These are phyloP conservation scores for Stenolophus ochropezus DNA, from an alignment of 2,888 invertebrate species.

Conservation along the genomic window DNA sequence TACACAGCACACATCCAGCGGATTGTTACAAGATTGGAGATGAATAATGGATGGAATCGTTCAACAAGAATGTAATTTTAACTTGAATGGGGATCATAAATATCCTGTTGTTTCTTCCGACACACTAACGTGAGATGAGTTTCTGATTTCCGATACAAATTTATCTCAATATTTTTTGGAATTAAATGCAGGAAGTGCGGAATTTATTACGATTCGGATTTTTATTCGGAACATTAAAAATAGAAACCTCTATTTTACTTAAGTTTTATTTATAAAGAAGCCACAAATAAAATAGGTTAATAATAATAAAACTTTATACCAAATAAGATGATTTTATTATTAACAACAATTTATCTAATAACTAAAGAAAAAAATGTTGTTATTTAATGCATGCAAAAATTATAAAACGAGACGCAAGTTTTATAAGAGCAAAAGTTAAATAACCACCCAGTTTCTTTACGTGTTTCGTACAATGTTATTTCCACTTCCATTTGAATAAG, in stretches of 20 bases:
- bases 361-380: too few species aligned
- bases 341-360: too few species aligned
- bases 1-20: constrained; percentile 1
- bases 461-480: too few species aligned
- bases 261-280: neutral
- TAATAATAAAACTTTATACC: too few species aligned
- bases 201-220: neutral
- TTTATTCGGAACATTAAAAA: neutral
- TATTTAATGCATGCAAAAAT: too few species aligned
- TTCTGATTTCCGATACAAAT: constrained; percentile 1
- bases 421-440: too few species aligned
- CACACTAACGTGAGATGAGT: neutral
- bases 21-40: constrained; percentile 13
- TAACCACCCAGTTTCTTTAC: too few species aligned
- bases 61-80: constrained; percentile 11
- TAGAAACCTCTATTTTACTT: neutral
- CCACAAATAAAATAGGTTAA: too few species aligned
- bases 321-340: too few species aligned
- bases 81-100: constrained; percentile 21
- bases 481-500: too few species aligned
- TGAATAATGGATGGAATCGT: constrained; percentile 26
- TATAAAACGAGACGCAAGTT: too few species aligned
- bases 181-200: neutral
- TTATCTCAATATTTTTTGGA: neutral
- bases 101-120: neutral